phyloP scores from a whole-genome alignment of 2,888 invertebrate species.

The Agrochola litura region DNA sequence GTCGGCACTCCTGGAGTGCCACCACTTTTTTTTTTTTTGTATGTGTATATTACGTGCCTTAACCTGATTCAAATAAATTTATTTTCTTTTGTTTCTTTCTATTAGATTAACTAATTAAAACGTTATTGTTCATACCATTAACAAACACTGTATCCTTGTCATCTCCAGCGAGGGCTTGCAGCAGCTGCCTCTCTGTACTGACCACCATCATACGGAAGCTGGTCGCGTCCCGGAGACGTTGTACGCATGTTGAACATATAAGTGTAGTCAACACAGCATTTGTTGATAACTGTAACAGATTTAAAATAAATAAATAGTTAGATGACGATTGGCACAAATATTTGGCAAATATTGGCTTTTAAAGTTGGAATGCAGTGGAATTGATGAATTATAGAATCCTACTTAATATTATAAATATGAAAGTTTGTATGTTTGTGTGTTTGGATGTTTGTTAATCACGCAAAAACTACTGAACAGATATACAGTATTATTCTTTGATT shows the following conservation, averaged over 20 bases:
- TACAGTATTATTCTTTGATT: no score
- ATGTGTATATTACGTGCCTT: no score
- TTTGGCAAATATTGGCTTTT: neutral
- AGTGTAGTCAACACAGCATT: slow-evolving; percentile 68
- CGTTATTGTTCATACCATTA: slow-evolving; percentile 57
- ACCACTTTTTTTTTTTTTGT: neutral
- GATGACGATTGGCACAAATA: neutral
- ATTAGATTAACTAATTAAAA: neutral
- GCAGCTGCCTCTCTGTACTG: slow-evolving; percentile 74
- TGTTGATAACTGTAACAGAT: slow-evolving; percentile 77
- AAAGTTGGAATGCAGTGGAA: neutral
- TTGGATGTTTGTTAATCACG: no score
- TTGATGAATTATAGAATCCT: no score
- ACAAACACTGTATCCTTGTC: slow-evolving; percentile 75
- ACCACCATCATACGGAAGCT: slow-evolving; percentile 77
- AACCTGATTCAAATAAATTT: neutral
- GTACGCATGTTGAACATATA: slow-evolving; percentile 77
- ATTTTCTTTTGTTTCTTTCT: neutral
- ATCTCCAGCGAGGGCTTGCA: slow-evolving; percentile 64
- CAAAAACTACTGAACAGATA: no score
- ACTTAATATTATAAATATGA: no score
- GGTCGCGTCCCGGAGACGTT: slow-evolving; percentile 76
- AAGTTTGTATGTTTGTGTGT: no score
- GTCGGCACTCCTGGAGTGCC: no score
- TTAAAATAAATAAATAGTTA: neutral